Percentiles rank a stretch among this genome's conserved stretches.
Conservation (phyloP, 37 sponge, comb jelly and placozoan species). For the Spongilla lacustris region DNA sequence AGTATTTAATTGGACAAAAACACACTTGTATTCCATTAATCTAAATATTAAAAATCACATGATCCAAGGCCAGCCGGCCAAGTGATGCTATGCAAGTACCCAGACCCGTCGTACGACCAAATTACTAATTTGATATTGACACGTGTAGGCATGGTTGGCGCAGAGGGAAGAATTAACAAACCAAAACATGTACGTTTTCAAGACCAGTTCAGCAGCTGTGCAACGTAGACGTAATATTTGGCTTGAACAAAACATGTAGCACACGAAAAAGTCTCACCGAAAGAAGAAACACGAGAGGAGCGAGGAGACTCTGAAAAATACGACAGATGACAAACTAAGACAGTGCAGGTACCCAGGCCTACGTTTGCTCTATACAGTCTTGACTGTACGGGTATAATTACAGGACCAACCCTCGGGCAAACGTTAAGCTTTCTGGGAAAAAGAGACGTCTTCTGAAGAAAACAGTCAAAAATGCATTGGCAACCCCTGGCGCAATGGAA, state of each 20-base stretch:
- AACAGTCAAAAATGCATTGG: neutral
- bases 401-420: slow-evolving; percentile 57
- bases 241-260: neutral
- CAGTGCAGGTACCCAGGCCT: slow-evolving; percentile 25
- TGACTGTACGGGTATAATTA: neutral
- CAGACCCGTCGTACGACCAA: no score
- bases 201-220: neutral
- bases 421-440: slow-evolving; percentile 62
- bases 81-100: no score
- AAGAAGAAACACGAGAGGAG: neutral
- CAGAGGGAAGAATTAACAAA: slow-evolving; percentile 51
- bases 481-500: neutral
- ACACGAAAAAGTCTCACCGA: slow-evolving; percentile 1
- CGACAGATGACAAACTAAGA: slow-evolving; percentile 36
- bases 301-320: slow-evolving; percentile 6
- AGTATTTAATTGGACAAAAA: no score
- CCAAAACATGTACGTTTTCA: slow-evolving; percentile 10
- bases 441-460: slow-evolving; percentile 49
- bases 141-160: neutral
- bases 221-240: neutral
- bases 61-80: no score
- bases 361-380: neutral
- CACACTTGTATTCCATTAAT: no score
- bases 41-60: no score
- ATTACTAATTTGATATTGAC: neutral